phyloP scores from a whole-genome alignment of 2,888 invertebrate genomes.

The Ennomos quercinarius region DNA sequence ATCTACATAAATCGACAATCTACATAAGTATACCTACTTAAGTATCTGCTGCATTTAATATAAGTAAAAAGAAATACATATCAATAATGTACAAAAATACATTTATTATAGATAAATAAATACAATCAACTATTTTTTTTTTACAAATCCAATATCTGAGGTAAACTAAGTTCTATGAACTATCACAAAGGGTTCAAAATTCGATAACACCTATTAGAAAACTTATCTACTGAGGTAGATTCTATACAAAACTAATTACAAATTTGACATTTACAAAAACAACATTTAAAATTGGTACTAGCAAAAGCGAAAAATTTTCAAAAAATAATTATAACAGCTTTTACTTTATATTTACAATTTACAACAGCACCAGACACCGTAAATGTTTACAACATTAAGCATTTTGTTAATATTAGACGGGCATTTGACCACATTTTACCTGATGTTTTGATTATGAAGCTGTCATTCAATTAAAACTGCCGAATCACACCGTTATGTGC shows the following conservation, averaged over 20 bases:
- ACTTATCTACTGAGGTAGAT: slow-evolving; percentile 38
- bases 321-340: slow-evolving; percentile 21
- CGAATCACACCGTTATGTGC: too few relatives aligned
- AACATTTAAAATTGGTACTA: too few relatives aligned
- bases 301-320: too few relatives aligned
- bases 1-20: too few relatives aligned
- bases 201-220: not conserved
- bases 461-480: too few relatives aligned
- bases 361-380: not conserved
- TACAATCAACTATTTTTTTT: slow-evolving; percentile 20
- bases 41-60: not conserved
- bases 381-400: not conserved
- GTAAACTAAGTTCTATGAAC: slow-evolving; percentile 17
- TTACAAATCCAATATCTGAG: slow-evolving; percentile 20
- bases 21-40: too few relatives aligned
- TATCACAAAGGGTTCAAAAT: slow-evolving; percentile 27
- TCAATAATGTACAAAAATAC: slow-evolving; percentile 31
- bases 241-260: slow-evolving; percentile 51
- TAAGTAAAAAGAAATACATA: slow-evolving; percentile 6
- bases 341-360: slow-evolving; percentile 39
- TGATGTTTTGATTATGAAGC: too few relatives aligned
- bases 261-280: slow-evolving; percentile 1
- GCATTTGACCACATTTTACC: too few relatives aligned
- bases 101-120: slow-evolving; percentile 27
- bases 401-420: too few relatives aligned